phyloP scores from a whole-genome alignment of 1,140 invertebrate genomes.

The Aphis craccivora region DNA sequence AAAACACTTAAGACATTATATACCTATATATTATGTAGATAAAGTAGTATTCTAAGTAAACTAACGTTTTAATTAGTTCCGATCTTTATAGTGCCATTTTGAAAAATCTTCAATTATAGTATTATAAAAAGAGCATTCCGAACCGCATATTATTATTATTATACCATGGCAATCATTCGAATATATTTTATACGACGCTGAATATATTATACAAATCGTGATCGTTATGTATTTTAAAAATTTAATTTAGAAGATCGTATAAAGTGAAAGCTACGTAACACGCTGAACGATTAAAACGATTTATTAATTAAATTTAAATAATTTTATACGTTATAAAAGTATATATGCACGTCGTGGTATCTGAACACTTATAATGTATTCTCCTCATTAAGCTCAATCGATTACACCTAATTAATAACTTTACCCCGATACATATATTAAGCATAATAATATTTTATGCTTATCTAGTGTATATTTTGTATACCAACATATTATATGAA shows the following conservation, averaged over 20 bases:
- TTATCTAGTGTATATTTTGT: not conserved
- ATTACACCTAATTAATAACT: conserved; percentile 16
- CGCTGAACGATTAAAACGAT: not conserved
- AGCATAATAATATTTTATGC: not conserved
- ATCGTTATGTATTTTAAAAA: conserved; percentile 8
- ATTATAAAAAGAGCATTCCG: not conserved
- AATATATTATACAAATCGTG: conserved; percentile 32
- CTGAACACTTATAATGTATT: not conserved
- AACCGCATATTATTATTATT: not conserved
- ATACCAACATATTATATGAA: not conserved
- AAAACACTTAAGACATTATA: not conserved
- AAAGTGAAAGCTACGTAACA: conserved; percentile 2
- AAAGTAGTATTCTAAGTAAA: not conserved
- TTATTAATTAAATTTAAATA: conserved; percentile 33
- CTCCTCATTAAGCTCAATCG: not conserved
- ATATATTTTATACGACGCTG: not conserved
- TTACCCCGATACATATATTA: not conserved
- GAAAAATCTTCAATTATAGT: not conserved
- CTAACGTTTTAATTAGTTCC: not conserved
- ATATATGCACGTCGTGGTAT: not conserved
- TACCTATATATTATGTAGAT: not conserved
- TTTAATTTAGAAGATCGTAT: conserved; percentile 19
- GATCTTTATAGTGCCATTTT: not conserved
- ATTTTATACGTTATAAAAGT: not conserved
- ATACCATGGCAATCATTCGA: conserved; percentile 1